Evolutionary conservation across 1,140 invertebrate genomes (phyloP).

Genomic region (Caerostris extrusa): DNA sequence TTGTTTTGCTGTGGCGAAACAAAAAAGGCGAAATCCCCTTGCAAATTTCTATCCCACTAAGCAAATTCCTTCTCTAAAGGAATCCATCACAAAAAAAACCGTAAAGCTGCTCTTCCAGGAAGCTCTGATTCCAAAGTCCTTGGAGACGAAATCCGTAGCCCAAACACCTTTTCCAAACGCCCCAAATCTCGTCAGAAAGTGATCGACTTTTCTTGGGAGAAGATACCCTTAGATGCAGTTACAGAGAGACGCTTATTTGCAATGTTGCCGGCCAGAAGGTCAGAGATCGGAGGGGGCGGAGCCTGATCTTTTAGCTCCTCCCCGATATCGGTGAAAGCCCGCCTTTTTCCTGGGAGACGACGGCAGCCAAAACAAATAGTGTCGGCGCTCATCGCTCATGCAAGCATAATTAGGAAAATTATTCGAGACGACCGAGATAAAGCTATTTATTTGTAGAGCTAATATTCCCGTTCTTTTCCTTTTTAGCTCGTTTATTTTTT

Average conservation of each 20-base stretch:
- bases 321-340: not conserved
- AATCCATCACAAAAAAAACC: not conserved
- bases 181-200: constrained; percentile 67
- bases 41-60: not conserved
- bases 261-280: constrained; percentile 53
- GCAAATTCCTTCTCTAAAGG: not conserved
- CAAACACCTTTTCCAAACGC: constrained; percentile 54
- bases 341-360: constrained; percentile 38
- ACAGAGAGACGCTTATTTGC: constrained; percentile 64
- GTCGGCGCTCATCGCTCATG: constrained; percentile 72
- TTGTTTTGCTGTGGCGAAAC: too few species aligned
- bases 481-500: constrained; percentile 7
- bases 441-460: constrained; percentile 69
- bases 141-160: constrained; percentile 51
- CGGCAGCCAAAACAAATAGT: constrained; percentile 68
- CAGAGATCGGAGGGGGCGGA: constrained; percentile 63
- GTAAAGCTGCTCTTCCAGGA: not conserved
- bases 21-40: not conserved
- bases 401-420: constrained; percentile 77
- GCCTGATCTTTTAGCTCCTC: not conserved
- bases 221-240: constrained; percentile 60
- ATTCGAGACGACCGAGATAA: constrained; percentile 71
- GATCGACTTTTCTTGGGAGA: constrained; percentile 60
- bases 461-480: constrained; percentile 42
- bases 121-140: constrained; percentile 33